phyloP scores from a whole-genome alignment of 2,888 invertebrate species.

The Ephialtes manifestator region DNA sequence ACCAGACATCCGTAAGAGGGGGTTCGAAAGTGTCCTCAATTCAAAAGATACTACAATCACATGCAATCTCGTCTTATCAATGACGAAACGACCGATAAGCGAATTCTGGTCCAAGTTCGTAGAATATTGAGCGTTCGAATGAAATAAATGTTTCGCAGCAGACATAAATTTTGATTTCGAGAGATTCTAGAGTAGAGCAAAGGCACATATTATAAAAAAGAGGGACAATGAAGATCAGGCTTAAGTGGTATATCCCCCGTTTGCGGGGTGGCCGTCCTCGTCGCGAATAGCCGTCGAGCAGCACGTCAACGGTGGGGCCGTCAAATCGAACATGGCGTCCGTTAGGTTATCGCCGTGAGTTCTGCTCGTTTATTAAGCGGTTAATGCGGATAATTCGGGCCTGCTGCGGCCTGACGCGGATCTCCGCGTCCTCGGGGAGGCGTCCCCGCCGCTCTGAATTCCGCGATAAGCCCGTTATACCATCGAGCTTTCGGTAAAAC shows the following conservation, averaged over 20 bases:
- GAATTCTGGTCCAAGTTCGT: neutral
- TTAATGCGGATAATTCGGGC: slow-evolving; percentile 80
- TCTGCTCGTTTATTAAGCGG: slow-evolving; percentile 75
- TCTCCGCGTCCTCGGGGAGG: slow-evolving; percentile 80
- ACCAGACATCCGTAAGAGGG: slow-evolving; percentile 21
- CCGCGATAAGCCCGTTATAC: slow-evolving; percentile 67
- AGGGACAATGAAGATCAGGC: slow-evolving; percentile 63
- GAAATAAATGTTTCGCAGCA: neutral
- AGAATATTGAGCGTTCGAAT: neutral
- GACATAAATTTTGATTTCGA: neutral
- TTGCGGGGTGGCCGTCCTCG: slow-evolving; percentile 63
- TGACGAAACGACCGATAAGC: neutral
- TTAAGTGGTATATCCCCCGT: slow-evolving; percentile 48
- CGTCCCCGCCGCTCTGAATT: slow-evolving; percentile 75
- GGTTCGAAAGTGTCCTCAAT: slow-evolving; percentile 58
- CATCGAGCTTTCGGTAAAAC: slow-evolving; percentile 58
- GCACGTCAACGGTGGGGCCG: slow-evolving; percentile 77
- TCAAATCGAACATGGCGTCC: slow-evolving; percentile 84
- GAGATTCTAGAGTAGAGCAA: neutral
- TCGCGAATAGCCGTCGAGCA: slow-evolving; percentile 59
- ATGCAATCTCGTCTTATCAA: slow-evolving; percentile 26
- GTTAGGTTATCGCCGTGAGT: slow-evolving; percentile 83
- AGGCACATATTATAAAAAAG: neutral
- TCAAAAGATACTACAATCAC: slow-evolving; percentile 31
- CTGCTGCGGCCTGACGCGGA: slow-evolving; percentile 79